Base-by-base conservation (phyloP, 1,140 invertebrate genomes). In the Cotesia chilonis region DNA sequence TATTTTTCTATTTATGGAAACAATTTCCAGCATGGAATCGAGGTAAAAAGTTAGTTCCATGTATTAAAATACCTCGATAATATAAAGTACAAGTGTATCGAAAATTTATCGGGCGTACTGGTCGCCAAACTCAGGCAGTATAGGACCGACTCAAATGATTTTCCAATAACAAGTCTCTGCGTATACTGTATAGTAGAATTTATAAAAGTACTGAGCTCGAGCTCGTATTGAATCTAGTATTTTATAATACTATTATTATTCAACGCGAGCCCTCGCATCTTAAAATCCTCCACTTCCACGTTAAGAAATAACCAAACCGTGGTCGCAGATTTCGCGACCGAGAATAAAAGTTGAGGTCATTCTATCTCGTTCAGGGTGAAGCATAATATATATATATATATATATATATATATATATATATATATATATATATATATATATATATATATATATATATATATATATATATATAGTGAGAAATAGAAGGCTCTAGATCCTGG, bases 111-210 rank as follows among this genome's bases (percentile, higher is more conserved):
- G 75, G 14, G 60, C 65, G 69, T 73, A 66, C 65, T 51, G 66
- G 59, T 72, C 41, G 28, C 73, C 54, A 47, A 68, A 66, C 47
- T 55, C 51, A 36, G 28, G 10, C 41, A 57, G 28, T 17, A n/a
- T 28, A 51, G 38, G 35, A 71, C 64, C 61, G 73, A 52, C 28
- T 28, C 28, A 77, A 79, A 79, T 79, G 77, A 77, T 78, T 78
- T 79, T 79, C 77, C 77, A 77, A 78, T 79, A 78, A 75, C 38
- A 72, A 70, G 61, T 65, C 65, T 65, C 5, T 37, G 41, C 65
- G 28, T 73, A 72, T 61, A 5, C 37, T 36, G 12, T 7, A 6
- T 7, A 28, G 9, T 9, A 28, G 4, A 60, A 9, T 60, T 60
- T 36, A n/a, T 28, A 20, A 10, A 4, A n/a, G 9, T n/a, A 41